phyloP scores from a whole-genome alignment of 2,113 vertebrate genomes.

The Nestor notabilis region DNA sequence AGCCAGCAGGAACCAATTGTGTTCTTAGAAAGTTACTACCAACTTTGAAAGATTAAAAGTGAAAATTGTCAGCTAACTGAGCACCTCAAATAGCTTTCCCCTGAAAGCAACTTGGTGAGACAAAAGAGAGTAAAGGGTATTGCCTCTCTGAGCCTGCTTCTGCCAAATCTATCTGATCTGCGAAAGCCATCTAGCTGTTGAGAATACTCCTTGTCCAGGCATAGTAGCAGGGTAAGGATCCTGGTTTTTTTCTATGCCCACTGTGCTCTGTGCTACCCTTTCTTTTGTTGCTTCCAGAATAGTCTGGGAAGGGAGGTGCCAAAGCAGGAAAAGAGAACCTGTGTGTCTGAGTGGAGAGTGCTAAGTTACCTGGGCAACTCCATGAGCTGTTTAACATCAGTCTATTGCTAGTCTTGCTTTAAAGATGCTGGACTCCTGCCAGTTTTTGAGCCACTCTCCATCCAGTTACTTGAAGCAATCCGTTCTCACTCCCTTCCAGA shows the following conservation, averaged over 20 bases:
- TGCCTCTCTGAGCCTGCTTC: neutral
- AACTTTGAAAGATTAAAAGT: neutral
- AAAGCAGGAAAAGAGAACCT: neutral
- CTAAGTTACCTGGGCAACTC: neutral
- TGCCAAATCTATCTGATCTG: neutral
- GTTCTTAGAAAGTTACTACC: neutral
- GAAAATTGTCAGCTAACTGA: neutral
- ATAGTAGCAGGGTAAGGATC: rapidly evolving
- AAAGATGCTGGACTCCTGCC: neutral
- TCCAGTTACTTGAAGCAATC: neutral
- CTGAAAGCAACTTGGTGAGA: neutral
- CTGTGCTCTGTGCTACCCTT: neutral
- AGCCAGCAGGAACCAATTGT: neutral
- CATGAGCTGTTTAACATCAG: neutral
- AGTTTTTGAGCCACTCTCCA: neutral
- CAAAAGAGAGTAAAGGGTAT: neutral
- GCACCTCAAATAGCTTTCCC: neutral
- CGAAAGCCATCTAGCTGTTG: neutral
- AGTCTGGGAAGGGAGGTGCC: neutral
- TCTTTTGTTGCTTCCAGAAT: neutral
- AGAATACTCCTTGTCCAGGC: neutral
- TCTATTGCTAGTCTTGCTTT: neutral
- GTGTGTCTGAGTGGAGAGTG: neutral
- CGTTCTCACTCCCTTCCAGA: neutral
- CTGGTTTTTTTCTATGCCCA: neutral